A percentile compares a stretch with the other conserved stretches of the same genome.
Evolutionary conservation across 2,113 vertebrate genomes (phyloP).

Genomic region (Sarotherodon lohbergeri): DNA sequence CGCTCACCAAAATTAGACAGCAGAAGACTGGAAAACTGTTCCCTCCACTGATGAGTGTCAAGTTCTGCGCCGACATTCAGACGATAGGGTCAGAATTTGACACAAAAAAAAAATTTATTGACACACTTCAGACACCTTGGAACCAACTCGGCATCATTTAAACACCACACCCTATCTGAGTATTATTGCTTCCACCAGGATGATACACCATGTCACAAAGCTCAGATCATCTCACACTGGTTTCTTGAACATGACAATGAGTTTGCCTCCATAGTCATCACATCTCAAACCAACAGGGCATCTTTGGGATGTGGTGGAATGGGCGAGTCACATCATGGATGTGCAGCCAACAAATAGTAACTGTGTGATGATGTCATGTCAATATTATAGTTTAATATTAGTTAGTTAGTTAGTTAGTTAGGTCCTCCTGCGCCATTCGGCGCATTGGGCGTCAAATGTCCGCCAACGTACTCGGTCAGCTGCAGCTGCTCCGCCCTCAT

Average conservation of each 20-base stretch:
- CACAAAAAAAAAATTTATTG: background rate
- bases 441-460: background rate
- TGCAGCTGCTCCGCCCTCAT: accelerated
- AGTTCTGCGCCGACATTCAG: background rate
- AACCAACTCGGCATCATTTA: accelerated
- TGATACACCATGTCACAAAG: background rate
- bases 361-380: background rate
- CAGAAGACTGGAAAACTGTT: background rate
- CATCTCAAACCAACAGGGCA: background rate
- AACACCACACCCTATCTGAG: background rate
- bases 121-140: background rate
- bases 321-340: background rate
- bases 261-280: background rate
- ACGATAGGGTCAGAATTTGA: background rate
- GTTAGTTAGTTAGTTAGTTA: background rate
- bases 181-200: background rate
- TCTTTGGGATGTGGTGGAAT: accelerated
- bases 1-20: background rate
- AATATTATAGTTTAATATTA: background rate
- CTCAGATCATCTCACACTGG: background rate
- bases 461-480: background rate
- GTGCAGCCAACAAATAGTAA: background rate
- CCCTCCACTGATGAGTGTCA: background rate
- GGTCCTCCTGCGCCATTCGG: accelerated
- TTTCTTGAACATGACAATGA: accelerated